Evolutionary conservation across 2,113 vertebrate species (phyloP), one percentile per base, ranked within the genome.

Genomic region (Silurus glanis): DNA sequence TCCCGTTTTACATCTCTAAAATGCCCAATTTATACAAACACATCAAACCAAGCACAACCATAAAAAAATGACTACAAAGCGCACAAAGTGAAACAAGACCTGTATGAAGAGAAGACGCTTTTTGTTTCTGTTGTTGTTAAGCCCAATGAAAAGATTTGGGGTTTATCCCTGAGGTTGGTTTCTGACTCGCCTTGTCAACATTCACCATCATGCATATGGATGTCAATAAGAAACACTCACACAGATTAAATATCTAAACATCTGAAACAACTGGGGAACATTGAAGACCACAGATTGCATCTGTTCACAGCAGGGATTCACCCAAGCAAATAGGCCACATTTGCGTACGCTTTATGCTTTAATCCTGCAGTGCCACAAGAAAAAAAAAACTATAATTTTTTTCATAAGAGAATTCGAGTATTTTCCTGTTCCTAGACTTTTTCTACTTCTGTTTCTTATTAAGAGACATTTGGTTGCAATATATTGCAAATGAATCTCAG

Each of bases 1-100:
- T 94, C 92, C 88, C 85, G 87, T 93, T 92, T 92, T 91, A 93
- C 89, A 85, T 91, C 88, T 90, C 91, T 92, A 91, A 91, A 92
- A 93, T 92, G 88, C 91, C 89, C 71, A 87, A 66, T 82, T 86
- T 92, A 91, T 91, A 90, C 90, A 90, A 93, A 90, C 93, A 92
- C 90, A 45, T 53, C 37, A 69, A 80, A 69, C 45, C 55, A 45
- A 76, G 59, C 55, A 16, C 17, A 19, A 61, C 66, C 19, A 62
- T 53, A n/a, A 92, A 92, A 90, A 67, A 28, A 47, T 81, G 83
- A 49, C 45, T 51, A 49, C 71, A 86, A 87, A 91, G 82, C 88
- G 66, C 37, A 64, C 19, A 80, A 21, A 75, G 23, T 7, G 23
- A 74, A 74, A 88, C 89, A 86, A 83, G n/a, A 19, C 47, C 72